phyloP scores from a whole-genome alignment of 2,113 vertebrate species.

The Python bivittatus region DNA sequence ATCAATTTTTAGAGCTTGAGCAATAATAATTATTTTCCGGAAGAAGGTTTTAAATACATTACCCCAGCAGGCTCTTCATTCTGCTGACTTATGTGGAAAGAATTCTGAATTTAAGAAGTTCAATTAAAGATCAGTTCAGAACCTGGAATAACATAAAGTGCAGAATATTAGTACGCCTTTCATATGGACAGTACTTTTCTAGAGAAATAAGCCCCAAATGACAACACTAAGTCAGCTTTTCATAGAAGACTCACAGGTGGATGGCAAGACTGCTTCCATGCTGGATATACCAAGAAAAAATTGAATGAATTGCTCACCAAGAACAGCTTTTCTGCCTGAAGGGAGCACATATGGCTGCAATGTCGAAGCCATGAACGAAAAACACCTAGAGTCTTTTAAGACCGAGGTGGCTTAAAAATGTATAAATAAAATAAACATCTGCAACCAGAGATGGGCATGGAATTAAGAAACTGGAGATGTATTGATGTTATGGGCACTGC shows the following conservation, averaged over 20 bases:
- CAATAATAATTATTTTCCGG: constrained; percentile 18
- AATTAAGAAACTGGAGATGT: neutral
- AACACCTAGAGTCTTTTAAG: too few relatives aligned
- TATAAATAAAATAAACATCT: neutral
- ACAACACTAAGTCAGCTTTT: neutral
- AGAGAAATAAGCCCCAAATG: constrained; percentile 9
- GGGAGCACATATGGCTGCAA: neutral
- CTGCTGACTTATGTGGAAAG: constrained; percentile 17
- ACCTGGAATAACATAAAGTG: neutral
- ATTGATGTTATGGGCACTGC: neutral
- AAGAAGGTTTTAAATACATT: constrained; percentile 21
- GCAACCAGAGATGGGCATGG: neutral
- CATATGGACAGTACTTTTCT: constrained; percentile 4
- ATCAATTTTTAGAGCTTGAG: neutral
- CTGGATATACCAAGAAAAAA: neutral
- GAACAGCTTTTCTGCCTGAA: neutral
- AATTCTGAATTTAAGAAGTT: constrained; percentile 3
- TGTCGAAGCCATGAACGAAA: neutral
- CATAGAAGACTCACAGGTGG: neutral
- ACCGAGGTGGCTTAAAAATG: neutral
- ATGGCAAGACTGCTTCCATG: neutral
- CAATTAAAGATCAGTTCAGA: neutral
- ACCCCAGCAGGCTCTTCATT: constrained; percentile 30
- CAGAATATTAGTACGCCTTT: neutral
- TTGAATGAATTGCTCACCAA: neutral